Conservation (phyloP, 2,797 vertebrate species). For the Oreochromis grahami region DNA sequence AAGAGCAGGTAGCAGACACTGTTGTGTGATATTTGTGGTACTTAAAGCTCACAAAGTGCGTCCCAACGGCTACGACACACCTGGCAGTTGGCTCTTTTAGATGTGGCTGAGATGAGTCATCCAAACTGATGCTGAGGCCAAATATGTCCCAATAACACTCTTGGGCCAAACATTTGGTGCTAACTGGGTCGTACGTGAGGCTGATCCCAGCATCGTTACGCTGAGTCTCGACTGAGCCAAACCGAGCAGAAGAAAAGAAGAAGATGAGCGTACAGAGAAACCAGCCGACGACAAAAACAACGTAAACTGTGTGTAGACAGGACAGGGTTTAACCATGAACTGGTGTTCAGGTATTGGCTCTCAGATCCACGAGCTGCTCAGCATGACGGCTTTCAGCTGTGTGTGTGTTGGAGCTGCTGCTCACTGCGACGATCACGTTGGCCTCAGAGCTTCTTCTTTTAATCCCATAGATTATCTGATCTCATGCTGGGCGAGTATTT, state of each 20-base stretch:
- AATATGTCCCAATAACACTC: background rate
- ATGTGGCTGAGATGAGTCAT: background rate
- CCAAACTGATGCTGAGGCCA: background rate
- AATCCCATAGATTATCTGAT: too few relatives aligned
- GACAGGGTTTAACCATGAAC: background rate
- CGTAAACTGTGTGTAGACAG: background rate
- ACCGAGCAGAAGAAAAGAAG: background rate
- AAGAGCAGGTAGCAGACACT: background rate
- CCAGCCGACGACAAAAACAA: background rate
- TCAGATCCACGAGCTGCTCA: too few relatives aligned
- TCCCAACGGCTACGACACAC: background rate
- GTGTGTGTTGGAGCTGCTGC: too few relatives aligned
- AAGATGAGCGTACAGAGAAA: background rate
- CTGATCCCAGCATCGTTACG: rapidly evolving
- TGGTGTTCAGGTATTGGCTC: background rate
- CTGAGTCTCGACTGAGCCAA: background rate
- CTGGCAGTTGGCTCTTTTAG: background rate
- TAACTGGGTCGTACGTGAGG: background rate
- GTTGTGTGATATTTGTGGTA: background rate
- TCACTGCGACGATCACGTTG: too few relatives aligned
- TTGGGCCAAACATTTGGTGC: background rate
- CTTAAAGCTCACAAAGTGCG: background rate
- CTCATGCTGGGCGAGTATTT: too few relatives aligned
- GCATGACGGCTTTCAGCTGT: too few relatives aligned
- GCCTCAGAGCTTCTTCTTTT: too few relatives aligned